Evolutionary conservation across 2,113 vertebrate species (phyloP).

Genomic region (Ia io): DNA sequence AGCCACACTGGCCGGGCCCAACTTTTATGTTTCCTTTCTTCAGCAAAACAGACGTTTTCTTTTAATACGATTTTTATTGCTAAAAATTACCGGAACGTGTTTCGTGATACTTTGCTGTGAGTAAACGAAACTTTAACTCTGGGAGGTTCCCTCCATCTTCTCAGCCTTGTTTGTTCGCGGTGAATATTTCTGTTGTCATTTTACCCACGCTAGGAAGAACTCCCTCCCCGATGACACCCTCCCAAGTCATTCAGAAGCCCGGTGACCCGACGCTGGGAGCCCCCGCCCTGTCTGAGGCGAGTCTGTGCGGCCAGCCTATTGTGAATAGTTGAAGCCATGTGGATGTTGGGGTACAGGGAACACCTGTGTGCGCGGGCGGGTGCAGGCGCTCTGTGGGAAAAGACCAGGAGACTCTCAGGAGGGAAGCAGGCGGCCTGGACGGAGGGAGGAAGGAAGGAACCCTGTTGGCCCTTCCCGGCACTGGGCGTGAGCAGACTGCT

Average conservation of each 20-base stretch:
- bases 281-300: background rate
- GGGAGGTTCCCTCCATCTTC: background rate
- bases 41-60: background rate
- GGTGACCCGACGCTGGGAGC: background rate
- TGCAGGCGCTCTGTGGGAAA: background rate
- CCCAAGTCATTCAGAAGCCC: background rate
- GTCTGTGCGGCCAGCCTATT: background rate
- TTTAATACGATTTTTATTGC: background rate
- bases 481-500: background rate
- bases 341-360: background rate
- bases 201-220: background rate
- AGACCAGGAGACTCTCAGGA: background rate
- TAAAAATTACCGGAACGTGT: background rate
- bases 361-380: background rate
- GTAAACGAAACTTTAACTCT: background rate
- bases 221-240: background rate
- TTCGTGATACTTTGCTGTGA: background rate
- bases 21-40: background rate
- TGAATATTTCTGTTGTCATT: background rate
- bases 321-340: background rate
- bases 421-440: slow-evolving; percentile 43
- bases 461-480: too few relatives aligned
- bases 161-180: background rate
- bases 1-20: background rate
- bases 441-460: slow-evolving; percentile 29